Evolutionary conservation across 2,888 invertebrate genomes (phyloP).

Genomic region (Idaea straminata): DNA sequence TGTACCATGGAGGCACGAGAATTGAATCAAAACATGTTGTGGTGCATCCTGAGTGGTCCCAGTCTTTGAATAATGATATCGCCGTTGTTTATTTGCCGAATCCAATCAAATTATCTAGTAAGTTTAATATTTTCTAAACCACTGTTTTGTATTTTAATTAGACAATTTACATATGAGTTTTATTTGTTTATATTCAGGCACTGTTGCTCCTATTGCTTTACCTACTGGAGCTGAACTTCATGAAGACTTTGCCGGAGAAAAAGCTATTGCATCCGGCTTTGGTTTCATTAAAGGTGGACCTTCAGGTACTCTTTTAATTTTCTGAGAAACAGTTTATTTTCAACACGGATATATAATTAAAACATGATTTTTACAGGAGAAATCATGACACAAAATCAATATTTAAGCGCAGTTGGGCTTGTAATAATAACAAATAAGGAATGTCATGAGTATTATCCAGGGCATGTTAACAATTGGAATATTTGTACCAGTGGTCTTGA

Average conservation of each 20-base stretch:
- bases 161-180: too few relatives aligned
- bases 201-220: not conserved
- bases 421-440: slow-evolving; percentile 45
- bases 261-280: not conserved
- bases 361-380: slow-evolving; percentile 36
- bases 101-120: slow-evolving; percentile 36
- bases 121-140: slow-evolving; percentile 37
- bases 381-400: slow-evolving; percentile 33
- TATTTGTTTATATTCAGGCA: not conserved
- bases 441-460: slow-evolving; percentile 34
- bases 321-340: too few relatives aligned
- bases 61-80: slow-evolving; percentile 39
- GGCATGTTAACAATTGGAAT: slow-evolving; percentile 37
- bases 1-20: slow-evolving; percentile 48
- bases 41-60: slow-evolving; percentile 35
- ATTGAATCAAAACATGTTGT: slow-evolving; percentile 30
- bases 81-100: slow-evolving; percentile 35
- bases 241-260: not conserved
- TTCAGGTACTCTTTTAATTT: not conserved
- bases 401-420: slow-evolving; percentile 37
- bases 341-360: too few relatives aligned
- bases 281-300: not conserved
- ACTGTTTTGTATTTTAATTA: slow-evolving; percentile 21
- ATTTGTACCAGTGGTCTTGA: slow-evolving; percentile 49
- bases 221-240: not conserved